phyloP scores from a whole-genome alignment of 2,888 invertebrate species.

The Drosophila kokeensis region DNA sequence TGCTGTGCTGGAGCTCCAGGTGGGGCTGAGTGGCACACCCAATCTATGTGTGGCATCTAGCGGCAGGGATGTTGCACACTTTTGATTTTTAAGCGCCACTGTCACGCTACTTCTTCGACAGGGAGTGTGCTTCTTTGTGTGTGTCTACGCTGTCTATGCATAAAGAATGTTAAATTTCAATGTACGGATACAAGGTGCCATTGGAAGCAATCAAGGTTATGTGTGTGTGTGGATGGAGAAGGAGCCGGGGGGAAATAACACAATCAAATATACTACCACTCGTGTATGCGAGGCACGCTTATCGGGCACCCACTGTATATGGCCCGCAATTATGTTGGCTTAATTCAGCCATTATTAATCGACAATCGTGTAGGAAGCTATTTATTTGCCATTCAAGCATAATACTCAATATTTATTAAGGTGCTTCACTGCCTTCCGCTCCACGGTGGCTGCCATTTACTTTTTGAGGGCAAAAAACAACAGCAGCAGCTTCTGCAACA shows the following conservation, averaged over 20 bases:
- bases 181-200: slow-evolving; percentile 29
- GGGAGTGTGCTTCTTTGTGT: not conserved
- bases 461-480: not conserved
- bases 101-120: slow-evolving; percentile 31
- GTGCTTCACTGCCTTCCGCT: slow-evolving; percentile 14
- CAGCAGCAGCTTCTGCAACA: not conserved
- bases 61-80: slow-evolving; percentile 54
- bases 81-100: slow-evolving; percentile 55
- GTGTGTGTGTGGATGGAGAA: not conserved
- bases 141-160: slow-evolving; percentile 20
- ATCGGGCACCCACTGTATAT: slow-evolving; percentile 30
- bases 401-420: slow-evolving; percentile 31
- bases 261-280: slow-evolving; percentile 48
- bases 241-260: not conserved
- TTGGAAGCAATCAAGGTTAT: slow-evolving; percentile 43
- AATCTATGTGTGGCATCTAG: slow-evolving; percentile 45
- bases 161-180: slow-evolving; percentile 40
- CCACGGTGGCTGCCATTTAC: slow-evolving; percentile 4
- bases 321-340: slow-evolving; percentile 53
- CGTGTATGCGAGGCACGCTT: slow-evolving; percentile 49
- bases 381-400: slow-evolving; percentile 42
- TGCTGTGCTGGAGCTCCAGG: not conserved
- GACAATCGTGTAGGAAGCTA: slow-evolving; percentile 48
- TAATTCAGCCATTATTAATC: slow-evolving; percentile 58
- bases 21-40: slow-evolving; percentile 22